Base-by-base conservation (phyloP, 2,888 invertebrate genomes). In the Parnassius apollo region DNA sequence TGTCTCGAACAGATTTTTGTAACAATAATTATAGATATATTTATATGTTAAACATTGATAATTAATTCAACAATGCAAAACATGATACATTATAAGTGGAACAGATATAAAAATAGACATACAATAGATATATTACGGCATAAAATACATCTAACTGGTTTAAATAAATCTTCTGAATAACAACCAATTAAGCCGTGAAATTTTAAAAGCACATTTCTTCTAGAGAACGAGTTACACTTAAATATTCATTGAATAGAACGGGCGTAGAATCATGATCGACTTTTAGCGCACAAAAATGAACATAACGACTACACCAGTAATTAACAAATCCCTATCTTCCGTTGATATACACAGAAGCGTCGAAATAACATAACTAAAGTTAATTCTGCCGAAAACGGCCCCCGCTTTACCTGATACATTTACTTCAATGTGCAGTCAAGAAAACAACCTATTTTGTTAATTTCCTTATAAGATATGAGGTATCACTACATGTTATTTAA, bases 91-190 rank as follows among this genome's bases (percentile, higher is more conserved):
- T 25, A 51, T 25, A 25, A 50, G 75, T 76, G 77, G 76, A 77
- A 76, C 75, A 73, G 75, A 61, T 72, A 63, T 71, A 70, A 74
- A 35, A 70, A 75, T 76, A 74, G 62, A 66, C 71, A 48, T 48
- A 48, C 13, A 11, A 35, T 53, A 42, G 7, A 25, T 22, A 10
- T 42, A 13, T 10, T 42, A 13, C 25, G 13, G 13, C 13, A 49
- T 57, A 66, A 70, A 70, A 70, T 68, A 66, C 53, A 9, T 13
- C 13, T 7, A 53, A 59, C 46, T 42, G 60, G 18, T 49, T 50
- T 54, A 60, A 60, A 60, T 54, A 54, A 53, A 46, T 52, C 25
- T 18, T 53, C 52, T 53, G 25, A 45, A 46, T 18, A 53, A 53
- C 53, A 59, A 59, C 13, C 52, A 13, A 68, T 59, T 63, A 59